Percentiles rank a stretch among this genome's conserved stretches.
Evolutionary conservation across 2,113 vertebrate genomes (phyloP).

Genomic region (Daubentonia madagascariensis): DNA sequence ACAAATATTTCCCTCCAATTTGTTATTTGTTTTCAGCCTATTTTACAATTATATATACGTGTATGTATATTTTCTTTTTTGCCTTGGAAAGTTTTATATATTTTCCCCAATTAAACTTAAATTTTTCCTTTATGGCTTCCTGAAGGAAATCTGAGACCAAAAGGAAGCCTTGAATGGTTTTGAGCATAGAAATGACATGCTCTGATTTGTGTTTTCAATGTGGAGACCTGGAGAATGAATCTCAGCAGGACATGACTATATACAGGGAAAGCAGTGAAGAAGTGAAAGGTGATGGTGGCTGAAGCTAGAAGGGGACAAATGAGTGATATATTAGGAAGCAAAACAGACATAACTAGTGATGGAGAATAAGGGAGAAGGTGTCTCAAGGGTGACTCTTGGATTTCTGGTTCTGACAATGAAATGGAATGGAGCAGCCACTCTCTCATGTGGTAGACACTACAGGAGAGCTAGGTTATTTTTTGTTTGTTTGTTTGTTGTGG

Average conservation of each 20-base stretch:
- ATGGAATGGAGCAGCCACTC: background rate
- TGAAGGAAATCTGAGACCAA: background rate
- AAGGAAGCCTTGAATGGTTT: background rate
- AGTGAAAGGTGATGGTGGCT: background rate
- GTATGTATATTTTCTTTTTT: background rate
- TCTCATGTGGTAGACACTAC: background rate
- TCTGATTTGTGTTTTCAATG: background rate
- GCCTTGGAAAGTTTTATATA: background rate
- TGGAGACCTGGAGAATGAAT: background rate
- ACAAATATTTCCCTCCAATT: background rate
- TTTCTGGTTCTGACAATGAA: background rate
- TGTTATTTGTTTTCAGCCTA: background rate
- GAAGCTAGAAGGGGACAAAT: background rate
- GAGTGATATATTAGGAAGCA: background rate
- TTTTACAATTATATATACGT: background rate
- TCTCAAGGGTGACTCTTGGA: background rate
- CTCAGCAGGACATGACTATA: background rate
- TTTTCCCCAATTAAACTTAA: background rate
- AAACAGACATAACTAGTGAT: background rate
- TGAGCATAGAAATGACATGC: background rate
- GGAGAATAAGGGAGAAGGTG: background rate
- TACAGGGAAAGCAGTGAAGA: background rate
- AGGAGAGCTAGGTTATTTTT: background rate
- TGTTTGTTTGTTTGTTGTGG: background rate
- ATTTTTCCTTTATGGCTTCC: slow-evolving; percentile 25